Evolutionary conservation across 2,113 vertebrate species (phyloP), one percentile per base, ranked within the genome.

Genomic region (Myiopsitta monachus): DNA sequence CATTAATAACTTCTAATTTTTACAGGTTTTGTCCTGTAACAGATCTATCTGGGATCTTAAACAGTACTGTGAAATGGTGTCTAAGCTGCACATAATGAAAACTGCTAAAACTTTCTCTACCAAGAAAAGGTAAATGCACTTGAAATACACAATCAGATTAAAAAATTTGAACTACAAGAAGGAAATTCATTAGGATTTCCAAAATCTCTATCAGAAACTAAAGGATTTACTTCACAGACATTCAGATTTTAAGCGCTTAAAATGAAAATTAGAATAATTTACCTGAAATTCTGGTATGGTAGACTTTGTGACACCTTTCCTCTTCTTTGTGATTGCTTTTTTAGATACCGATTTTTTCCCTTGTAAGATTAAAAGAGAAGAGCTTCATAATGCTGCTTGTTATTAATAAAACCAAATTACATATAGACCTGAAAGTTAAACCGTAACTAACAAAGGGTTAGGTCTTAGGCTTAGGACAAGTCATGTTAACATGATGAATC

Each of bases 241-340:
- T 74, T 96, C 57, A 76, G 76, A 92, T 38, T 87, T 90, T 74
- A 96, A 96, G 69, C 38, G 13, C 28, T 76, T 87, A 57, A 92
- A 94, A 97, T 39, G 96, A 96, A 95, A 95, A 90, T 44, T 70
- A 74, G 97, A 96, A 93, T 38, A 69, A 94, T 91, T 98, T 99
- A 99, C 99, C 99, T 99, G 98, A 98, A 99, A 99, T 88, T 98
- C 98, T 94, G 99, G 98, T 90, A 98, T 96, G 89, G 96, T 44
- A 83, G 98, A 91, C 82, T 98, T 98, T 81, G 96, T 94, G 95
- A 97, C 83, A 92, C 96, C 96, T 97, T 98, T 98, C 88, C 96
- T 97, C 97, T 98, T 99, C 98, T 98, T 99, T 95, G 97, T 97
- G 59, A 97, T 93, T 91, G 97, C 90, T 97, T 98, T 98, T 98